phyloP scores from a whole-genome alignment of 1,140 invertebrate genomes.

The Trinorchestia longiramus region DNA sequence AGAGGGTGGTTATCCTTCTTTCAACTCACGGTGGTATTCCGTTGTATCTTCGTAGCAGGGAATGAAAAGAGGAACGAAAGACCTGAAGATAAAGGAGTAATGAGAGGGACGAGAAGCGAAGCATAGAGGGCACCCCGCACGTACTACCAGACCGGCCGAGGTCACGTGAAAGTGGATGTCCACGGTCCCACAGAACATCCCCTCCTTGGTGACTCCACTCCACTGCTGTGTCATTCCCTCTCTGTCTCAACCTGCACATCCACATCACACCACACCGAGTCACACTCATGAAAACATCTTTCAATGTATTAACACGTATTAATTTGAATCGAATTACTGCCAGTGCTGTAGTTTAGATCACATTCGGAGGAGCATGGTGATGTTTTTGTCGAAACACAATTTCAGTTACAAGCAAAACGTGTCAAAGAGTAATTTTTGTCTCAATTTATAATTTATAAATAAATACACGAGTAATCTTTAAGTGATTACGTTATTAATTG shows the following conservation, averaged over 20 bases:
- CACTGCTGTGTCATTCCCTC: not conserved
- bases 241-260: not conserved
- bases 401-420: not conserved
- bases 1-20: not conserved
- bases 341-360: not conserved
- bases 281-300: not conserved
- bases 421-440: not conserved
- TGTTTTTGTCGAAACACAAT: not conserved
- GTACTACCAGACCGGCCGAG: not conserved
- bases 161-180: conserved; percentile 50
- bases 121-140: conserved; percentile 7
- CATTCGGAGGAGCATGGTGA: not conserved
- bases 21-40: not conserved
- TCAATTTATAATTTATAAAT: not conserved
- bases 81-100: not conserved
- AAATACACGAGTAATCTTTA: not conserved
- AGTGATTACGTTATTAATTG: no score
- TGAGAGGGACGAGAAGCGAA: not conserved
- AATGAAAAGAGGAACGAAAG: not conserved
- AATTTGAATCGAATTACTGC: not conserved
- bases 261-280: not conserved
- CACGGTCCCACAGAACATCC: not conserved
- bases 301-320: not conserved
- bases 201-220: not conserved
- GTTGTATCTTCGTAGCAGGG: not conserved